Evolutionary conservation across 1,140 invertebrate species (phyloP), one percentile per base, ranked within the genome.

Genomic region (Magallana angulata): DNA sequence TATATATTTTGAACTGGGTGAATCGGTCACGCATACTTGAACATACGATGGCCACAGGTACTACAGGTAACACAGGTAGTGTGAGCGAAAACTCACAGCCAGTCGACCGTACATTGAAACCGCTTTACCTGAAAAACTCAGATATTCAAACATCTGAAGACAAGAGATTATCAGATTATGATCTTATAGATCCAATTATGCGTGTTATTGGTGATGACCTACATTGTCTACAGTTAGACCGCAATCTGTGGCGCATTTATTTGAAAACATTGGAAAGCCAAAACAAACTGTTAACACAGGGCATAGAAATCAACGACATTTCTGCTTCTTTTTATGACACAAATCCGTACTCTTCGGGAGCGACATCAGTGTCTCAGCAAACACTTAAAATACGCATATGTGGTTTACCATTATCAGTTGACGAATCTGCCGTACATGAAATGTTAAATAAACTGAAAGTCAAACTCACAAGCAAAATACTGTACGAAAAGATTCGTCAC

Each of bases 61-160:
- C 3, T 48, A 48, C 36, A 48, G 36, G 36, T 48, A 48, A 48
- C 36, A 48, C 36, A 48, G 36, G 36, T 0, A 48, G 36, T 48
- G 36, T 48, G 36, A 48, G 36, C 36, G 36, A 48, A 48, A 48
- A n/a, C 24, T 24, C 24, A 24, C 24, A 24, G 24, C 24, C 24
- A 24, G 24, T 84, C 24, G 76, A 57, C 36, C 14, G 56, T 7
- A 81, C 56, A 24, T 81, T 8, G 18, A 81, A 48, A 12, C 76
- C 76, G 62, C 18, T 64, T n/a, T 64, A 64, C 62, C 16, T 64
- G 62, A n/a, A 64, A n/a, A 64, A 64, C 62, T n/a, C 16, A n/a
- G 62, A 64, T 7, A 14, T 64, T 64, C 12, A 18, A 64, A 7
- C 14, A n/a, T 64, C 62, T 18, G 16, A 14, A 16, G 18, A n/a